Conservation (phyloP, 2,888 invertebrate species). For the Thymelicus acteon region DNA sequence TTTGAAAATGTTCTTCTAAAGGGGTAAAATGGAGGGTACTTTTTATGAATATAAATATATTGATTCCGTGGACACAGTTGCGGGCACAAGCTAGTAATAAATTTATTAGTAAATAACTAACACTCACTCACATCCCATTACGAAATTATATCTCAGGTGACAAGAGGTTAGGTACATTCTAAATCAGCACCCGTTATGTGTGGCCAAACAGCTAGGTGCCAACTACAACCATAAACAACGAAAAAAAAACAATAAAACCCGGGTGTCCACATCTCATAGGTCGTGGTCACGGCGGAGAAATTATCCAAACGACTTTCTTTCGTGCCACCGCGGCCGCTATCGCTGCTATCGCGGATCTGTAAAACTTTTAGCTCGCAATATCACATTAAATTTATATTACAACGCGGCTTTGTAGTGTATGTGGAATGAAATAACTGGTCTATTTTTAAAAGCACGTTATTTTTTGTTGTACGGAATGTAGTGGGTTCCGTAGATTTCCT, state of each 20-base stretch:
- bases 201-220: no score
- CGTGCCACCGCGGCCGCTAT: slow-evolving; percentile 36
- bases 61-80: no score
- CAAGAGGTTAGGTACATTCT: no score
- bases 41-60: no score
- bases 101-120: no score
- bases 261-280: slow-evolving; percentile 11
- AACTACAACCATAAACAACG: neutral
- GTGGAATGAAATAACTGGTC: slow-evolving; percentile 3
- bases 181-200: no score
- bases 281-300: slow-evolving; percentile 45
- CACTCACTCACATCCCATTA: no score
- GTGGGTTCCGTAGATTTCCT: no score
- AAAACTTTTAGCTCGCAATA: slow-evolving; percentile 31
- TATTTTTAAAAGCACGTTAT: neutral
- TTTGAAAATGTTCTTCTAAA: no score
- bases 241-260: neutral
- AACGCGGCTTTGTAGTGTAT: slow-evolving; percentile 8
- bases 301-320: slow-evolving; percentile 39
- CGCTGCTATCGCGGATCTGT: slow-evolving; percentile 21
- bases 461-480: neutral
- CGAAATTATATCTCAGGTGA: no score
- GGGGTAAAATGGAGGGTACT: no score
- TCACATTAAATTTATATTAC: slow-evolving; percentile 32
- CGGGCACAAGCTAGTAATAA: no score